These are phyloP conservation scores for Ophonus ardosiacus DNA, from an alignment of 2,888 invertebrate genomes.

Conservation along the genomic window DNA sequence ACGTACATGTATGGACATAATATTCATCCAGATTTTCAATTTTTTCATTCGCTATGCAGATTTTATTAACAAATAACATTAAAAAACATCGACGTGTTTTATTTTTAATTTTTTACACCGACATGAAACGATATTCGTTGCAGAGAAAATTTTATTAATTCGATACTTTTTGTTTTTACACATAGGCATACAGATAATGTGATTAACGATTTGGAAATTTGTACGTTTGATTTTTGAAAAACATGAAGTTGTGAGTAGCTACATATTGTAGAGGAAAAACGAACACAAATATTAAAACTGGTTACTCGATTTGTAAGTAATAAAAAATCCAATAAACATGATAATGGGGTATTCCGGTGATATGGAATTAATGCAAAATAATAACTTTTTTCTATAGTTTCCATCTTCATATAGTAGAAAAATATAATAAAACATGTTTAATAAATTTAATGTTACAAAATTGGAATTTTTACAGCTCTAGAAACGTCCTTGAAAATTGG, in stretches of 20 bases:
- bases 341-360: too few species aligned
- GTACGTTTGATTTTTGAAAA: not conserved
- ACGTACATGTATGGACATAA: conserved; percentile 28
- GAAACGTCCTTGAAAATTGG: too few species aligned
- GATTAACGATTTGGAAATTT: not conserved
- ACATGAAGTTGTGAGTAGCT: not conserved
- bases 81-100: conserved; percentile 31
- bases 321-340: too few species aligned
- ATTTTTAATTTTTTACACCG: conserved; percentile 15
- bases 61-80: conserved; percentile 42
- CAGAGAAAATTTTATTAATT: conserved; percentile 20
- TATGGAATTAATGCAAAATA: too few species aligned
- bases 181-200: not conserved
- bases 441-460: too few species aligned
- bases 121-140: conserved; percentile 23
- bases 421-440: too few species aligned
- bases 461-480: too few species aligned
- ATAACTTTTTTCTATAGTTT: too few species aligned
- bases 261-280: too few species aligned
- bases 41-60: conserved; percentile 49
- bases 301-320: too few species aligned
- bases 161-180: not conserved
- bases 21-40: conserved; percentile 48
- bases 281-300: too few species aligned
- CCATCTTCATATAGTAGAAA: too few species aligned